Base-by-base conservation (phyloP, 2,113 vertebrate species). In the Phyllostomus hastatus region DNA sequence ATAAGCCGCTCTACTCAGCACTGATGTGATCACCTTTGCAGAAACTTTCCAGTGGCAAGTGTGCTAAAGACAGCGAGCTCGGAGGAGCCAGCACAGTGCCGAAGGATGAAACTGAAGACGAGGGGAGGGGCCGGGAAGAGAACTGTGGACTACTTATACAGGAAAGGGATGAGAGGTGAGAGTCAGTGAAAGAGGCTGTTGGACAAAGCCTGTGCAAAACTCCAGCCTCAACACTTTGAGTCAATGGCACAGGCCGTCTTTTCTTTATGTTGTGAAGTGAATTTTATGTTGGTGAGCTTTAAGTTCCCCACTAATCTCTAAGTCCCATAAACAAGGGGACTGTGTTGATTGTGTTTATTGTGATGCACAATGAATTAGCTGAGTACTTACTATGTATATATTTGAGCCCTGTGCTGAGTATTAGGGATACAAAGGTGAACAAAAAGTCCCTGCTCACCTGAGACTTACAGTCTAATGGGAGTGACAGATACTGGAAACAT, bases 21-120 rank as follows among this genome's bases (percentile, higher is more conserved):
- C 33, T 52, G 46, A 87, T 8, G 33, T 15, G 46, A 50, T 90
- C 35, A 33, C 72, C 66, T 96, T 86, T 88, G 95, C 43, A 96
- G 95, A 95, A 73, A 79, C n/a, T 84, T 96, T 66, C 88, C 90
- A 82, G 43, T 7, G 70, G 70, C n/a, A 79, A 43, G n/a, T 84
- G 33, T 84, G 31, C 64, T 54, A 70, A 81, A 93, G 84, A 93
- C 57, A 81, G 81, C 8, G 16, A 88, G 73, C 31, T 57, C 38
- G 11, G 19, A 16, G 90, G 31, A 80, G 38, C 33, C 33, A 6
- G 22, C 41, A 52, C 0, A 33, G 80, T 12, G 20, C n/a, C 59
- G 33, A 16, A 66, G 46, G 28, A 72, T 66, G 52, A 70, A 88
- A 79, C 24, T 91, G 64, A 59, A 84, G 83, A 22, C 12, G 10